These are phyloP conservation scores for Agelaius tricolor DNA, from an alignment of 2,113 vertebrate species.

Conservation along the genomic window DNA sequence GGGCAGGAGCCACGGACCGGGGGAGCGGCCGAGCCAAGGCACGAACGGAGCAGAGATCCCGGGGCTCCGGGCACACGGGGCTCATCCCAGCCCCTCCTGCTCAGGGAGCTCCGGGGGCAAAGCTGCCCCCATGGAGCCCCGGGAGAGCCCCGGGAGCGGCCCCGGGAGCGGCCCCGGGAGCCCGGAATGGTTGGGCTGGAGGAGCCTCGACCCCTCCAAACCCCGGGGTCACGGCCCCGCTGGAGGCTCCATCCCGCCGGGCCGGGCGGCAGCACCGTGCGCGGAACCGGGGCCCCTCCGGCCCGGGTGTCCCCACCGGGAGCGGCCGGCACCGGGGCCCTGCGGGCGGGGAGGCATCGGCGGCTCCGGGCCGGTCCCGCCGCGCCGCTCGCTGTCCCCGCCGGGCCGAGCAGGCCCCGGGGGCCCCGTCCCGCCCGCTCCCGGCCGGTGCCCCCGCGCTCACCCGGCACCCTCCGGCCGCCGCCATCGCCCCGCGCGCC, in stretches of 20 bases:
- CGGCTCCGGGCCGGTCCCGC: background rate
- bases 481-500: too few species aligned
- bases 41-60: background rate
- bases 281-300: background rate
- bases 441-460: too few species aligned
- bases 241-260: background rate
- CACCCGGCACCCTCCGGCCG: too few species aligned
- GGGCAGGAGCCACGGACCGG: fast-evolving
- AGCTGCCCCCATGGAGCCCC: fast-evolving
- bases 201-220: fast-evolving
- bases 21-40: background rate
- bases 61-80: fast-evolving
- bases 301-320: background rate
- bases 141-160: background rate
- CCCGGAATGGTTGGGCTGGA: fast-evolving
- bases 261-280: background rate
- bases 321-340: background rate
- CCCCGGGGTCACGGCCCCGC: fast-evolving
- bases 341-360: too few species aligned
- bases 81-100: too few species aligned
- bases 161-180: background rate
- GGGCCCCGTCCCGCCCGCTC: too few species aligned
- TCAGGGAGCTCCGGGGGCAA: fast-evolving
- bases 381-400: too few species aligned
- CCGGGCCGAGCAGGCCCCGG: background rate